phyloP scores from a whole-genome alignment of 2,797 vertebrate genomes.

The Pelochelys cantorii region DNA sequence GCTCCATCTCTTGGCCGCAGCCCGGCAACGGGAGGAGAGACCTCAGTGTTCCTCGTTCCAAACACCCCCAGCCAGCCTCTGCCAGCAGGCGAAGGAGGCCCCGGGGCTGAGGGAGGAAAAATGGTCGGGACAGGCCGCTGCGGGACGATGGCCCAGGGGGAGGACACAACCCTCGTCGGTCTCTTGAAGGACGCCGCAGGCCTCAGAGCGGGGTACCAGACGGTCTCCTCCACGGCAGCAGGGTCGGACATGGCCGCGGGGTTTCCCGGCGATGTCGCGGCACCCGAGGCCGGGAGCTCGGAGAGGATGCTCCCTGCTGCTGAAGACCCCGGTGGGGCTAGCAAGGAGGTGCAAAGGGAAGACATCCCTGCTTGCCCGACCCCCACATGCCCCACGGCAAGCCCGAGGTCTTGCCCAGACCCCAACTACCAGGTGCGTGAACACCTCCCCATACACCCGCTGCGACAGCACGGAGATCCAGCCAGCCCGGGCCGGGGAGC shows the following conservation, averaged over 20 bases:
- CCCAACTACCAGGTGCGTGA: fast-evolving
- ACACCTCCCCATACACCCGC: neutral
- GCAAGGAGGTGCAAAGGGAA: neutral
- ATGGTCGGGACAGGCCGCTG: constrained; percentile 14
- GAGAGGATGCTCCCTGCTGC: neutral
- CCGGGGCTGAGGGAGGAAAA: constrained; percentile 29
- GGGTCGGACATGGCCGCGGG: fast-evolving
- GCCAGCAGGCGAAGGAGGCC: constrained; percentile 44
- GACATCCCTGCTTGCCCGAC: fast-evolving
- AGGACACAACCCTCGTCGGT: constrained; percentile 36
- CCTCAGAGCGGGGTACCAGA: constrained; percentile 53
- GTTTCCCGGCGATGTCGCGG: fast-evolving
- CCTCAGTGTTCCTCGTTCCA: constrained; percentile 56
- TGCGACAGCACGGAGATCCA: neutral
- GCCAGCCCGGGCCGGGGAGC: fast-evolving
- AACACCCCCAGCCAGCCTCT: constrained; percentile 54
- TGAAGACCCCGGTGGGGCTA: neutral
- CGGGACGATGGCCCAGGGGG: neutral
- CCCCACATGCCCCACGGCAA: neutral
- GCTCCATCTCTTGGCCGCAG: fast-evolving
- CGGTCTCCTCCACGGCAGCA: constrained; percentile 47
- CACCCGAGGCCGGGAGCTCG: neutral
- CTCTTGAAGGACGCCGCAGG: constrained; percentile 32
- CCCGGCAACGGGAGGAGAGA: neutral
- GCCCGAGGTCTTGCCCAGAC: neutral